A percentile compares a stretch with the other conserved stretches of the same genome.
phyloP scores from a whole-genome alignment of 2,113 vertebrate genomes.

The Eupsittula cactorum region DNA sequence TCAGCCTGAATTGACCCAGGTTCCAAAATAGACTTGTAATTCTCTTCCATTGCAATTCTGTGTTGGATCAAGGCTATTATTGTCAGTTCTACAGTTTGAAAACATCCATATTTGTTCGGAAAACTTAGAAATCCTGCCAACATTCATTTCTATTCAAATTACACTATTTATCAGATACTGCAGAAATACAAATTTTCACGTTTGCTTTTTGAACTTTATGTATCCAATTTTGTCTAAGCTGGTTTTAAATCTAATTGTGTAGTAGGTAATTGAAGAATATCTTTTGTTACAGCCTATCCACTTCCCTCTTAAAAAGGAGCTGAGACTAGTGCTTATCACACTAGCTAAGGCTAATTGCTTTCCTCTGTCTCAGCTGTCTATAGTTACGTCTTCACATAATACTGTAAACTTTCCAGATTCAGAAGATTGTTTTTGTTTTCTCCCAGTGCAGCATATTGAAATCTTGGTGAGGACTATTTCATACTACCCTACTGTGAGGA shows the following conservation, averaged over 20 bases:
- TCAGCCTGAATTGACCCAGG: not conserved
- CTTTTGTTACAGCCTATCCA: not conserved
- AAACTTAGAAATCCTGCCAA: not conserved
- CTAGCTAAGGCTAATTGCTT: not conserved
- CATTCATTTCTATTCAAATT: not conserved
- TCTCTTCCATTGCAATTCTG: not conserved
- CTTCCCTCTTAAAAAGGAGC: not conserved
- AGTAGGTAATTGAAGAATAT: not conserved
- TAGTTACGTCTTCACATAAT: not conserved
- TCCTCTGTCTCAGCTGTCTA: not conserved
- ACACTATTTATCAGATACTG: not conserved
- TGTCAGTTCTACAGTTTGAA: not conserved
- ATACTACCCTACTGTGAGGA: not conserved
- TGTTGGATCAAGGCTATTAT: not conserved
- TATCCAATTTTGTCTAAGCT: not conserved
- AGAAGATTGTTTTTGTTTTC: not conserved
- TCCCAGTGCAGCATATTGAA: not conserved
- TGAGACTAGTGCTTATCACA: not conserved
- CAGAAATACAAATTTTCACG: not conserved
- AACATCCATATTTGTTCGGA: not conserved
- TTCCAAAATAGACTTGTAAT: not conserved
- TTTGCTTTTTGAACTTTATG: not conserved
- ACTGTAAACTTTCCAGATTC: not conserved
- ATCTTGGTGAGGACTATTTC: not conserved
- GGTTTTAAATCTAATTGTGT: not conserved